These are phyloP conservation scores for Atethmia centrago DNA, from an alignment of 2,888 invertebrate species.

Conservation along the genomic window DNA sequence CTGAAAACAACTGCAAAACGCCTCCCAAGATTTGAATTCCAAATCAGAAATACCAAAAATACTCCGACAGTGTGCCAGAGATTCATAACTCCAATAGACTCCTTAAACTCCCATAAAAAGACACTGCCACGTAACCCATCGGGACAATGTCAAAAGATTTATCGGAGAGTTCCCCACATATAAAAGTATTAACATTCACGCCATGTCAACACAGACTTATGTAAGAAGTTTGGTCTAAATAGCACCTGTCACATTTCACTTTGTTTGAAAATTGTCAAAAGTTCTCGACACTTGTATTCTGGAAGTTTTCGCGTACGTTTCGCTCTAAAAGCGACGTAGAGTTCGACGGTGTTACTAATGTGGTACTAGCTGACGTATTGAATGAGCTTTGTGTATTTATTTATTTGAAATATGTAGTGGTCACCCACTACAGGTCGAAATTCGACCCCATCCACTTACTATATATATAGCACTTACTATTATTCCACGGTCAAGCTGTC, in stretches of 20 bases:
- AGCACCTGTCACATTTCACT: slow-evolving; percentile 73
- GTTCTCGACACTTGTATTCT: slow-evolving; percentile 66
- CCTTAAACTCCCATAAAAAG: slow-evolving; percentile 53
- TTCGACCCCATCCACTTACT: too few species aligned
- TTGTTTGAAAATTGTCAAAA: slow-evolving; percentile 72
- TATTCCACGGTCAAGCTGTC: too few species aligned
- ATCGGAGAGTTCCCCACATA: slow-evolving; percentile 42
- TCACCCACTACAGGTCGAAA: too few species aligned
- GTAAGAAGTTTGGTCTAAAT: slow-evolving; percentile 68
- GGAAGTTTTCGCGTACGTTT: slow-evolving; percentile 49
- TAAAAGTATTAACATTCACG: slow-evolving; percentile 72
- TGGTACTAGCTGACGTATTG: slow-evolving; percentile 18
- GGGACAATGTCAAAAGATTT: slow-evolving; percentile 61
- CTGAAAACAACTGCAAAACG: too few species aligned
- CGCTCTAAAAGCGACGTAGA: slow-evolving; percentile 46
- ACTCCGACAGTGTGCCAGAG: not conserved
- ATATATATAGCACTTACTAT: too few species aligned
- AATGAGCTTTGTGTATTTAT: not conserved
- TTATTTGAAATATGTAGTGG: too few species aligned
- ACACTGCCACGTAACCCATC: slow-evolving; percentile 35
- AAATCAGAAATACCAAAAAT: not conserved
- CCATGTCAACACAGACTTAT: slow-evolving; percentile 66
- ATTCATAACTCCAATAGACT: slow-evolving; percentile 28
- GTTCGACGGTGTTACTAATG: slow-evolving; percentile 40
- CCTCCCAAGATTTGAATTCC: slow-evolving; percentile 14